Evolutionary conservation across 1,140 invertebrate genomes (phyloP).

Genomic region (Brachionus manjavacas): DNA sequence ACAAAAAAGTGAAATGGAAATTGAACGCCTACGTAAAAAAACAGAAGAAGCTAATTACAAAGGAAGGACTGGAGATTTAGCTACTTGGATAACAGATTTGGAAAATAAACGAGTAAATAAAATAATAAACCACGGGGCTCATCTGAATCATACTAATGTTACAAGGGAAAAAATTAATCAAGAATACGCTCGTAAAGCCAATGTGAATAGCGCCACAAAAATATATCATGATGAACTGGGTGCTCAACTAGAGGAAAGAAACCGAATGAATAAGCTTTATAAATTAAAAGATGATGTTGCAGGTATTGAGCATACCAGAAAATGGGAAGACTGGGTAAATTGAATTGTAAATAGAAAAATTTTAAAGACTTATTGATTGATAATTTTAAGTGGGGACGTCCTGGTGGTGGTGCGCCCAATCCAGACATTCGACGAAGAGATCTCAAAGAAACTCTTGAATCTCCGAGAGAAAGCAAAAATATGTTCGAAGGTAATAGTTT

Average conservation of each 20-base stretch:
- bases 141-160: conserved; percentile 18
- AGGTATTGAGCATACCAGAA: conserved; percentile 32
- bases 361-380: neutral
- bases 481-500: neutral
- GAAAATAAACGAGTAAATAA: conserved; percentile 15
- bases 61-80: conserved; percentile 22
- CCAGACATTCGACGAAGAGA: conserved; percentile 14
- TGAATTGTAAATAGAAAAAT: neutral
- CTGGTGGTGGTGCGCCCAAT: conserved; percentile 39
- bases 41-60: conserved; percentile 11
- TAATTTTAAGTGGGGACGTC: conserved; percentile 29
- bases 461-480: conserved; percentile 13
- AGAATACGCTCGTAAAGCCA: conserved; percentile 4
- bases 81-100: conserved; percentile 33
- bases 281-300: conserved; percentile 33
- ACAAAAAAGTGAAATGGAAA: conserved; percentile 38
- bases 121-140: conserved; percentile 24
- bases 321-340: conserved; percentile 40
- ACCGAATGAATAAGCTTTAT: conserved; percentile 26
- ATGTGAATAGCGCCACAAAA: neutral
- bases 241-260: conserved; percentile 30
- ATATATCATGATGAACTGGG: conserved; percentile 32
- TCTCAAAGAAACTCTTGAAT: conserved; percentile 33
- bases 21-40: neutral
- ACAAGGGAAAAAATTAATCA: conserved; percentile 37